Evolutionary conservation across 1,140 invertebrate genomes (phyloP).

Genomic region (Platyscapa corneri): DNA sequence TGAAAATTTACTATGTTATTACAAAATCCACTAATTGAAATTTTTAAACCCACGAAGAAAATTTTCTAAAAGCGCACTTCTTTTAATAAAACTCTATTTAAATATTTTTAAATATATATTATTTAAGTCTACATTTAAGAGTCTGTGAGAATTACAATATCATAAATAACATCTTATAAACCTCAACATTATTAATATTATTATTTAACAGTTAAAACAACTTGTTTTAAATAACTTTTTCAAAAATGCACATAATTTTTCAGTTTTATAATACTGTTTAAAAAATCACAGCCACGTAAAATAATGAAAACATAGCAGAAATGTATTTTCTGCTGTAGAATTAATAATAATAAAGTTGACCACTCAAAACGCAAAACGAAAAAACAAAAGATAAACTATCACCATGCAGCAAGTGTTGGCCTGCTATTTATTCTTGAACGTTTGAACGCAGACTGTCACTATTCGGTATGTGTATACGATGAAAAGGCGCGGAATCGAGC

Average conservation of each 20-base stretch:
- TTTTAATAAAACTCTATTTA: neutral
- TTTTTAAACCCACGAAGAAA: too few relatives aligned
- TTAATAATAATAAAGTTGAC: neutral
- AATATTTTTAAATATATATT: too few relatives aligned
- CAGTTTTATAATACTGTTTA: neutral
- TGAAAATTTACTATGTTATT: too few relatives aligned
- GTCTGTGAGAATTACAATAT: neutral
- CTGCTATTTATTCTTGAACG: conserved; percentile 33
- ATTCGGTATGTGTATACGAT: conserved; percentile 16
- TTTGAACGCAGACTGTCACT: conserved; percentile 31
- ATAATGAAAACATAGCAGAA: neutral
- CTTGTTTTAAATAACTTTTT: neutral
- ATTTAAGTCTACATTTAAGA: neutral
- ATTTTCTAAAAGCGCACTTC: too few relatives aligned
- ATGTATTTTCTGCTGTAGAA: neutral
- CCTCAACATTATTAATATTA: neutral
- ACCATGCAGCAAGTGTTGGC: neutral
- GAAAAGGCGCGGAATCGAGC: conserved; percentile 6
- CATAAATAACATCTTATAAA: neutral
- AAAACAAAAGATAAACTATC: neutral
- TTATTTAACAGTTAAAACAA: neutral
- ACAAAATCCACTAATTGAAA: too few relatives aligned
- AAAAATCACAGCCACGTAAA: neutral
- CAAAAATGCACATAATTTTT: neutral
- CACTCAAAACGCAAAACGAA: neutral